phyloP scores from a whole-genome alignment of 1,140 invertebrate species.

The Trichogramma pretiosum region DNA sequence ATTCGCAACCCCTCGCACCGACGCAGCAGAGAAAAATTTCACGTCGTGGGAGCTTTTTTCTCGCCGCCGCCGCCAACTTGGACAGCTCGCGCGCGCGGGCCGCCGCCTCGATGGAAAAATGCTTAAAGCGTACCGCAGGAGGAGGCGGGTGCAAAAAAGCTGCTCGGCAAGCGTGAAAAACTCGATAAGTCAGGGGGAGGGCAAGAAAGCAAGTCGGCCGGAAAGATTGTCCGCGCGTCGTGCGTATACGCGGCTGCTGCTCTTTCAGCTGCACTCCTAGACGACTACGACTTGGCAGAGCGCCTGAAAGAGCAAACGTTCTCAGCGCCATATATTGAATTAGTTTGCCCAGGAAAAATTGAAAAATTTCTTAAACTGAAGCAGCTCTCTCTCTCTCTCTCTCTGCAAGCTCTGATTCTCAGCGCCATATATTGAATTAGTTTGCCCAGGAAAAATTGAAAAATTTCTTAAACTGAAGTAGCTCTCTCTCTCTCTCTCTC shows the following conservation, averaged over 20 bases:
- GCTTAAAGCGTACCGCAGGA: too few relatives aligned
- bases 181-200: conserved; percentile 13
- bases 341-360: conserved; percentile 37
- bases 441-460: conserved; percentile 37
- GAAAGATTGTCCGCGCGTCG: conserved; percentile 6
- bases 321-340: conserved; percentile 29
- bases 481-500: conserved; percentile 1
- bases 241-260: too few relatives aligned
- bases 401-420: neutral
- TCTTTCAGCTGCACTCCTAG: too few relatives aligned
- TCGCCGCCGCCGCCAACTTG: too few relatives aligned
- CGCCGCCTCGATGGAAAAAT: too few relatives aligned
- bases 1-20: conserved; percentile 16
- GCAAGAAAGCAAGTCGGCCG: too few relatives aligned
- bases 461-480: conserved; percentile 43
- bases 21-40: neutral
- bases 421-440: conserved; percentile 34
- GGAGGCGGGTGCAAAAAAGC: too few relatives aligned
- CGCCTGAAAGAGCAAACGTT: neutral
- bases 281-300: too few relatives aligned
- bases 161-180: conserved; percentile 4
- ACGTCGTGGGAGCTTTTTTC: too few relatives aligned
- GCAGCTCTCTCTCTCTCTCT: conserved; percentile 18
- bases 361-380: conserved; percentile 43
- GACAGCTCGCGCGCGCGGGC: too few relatives aligned